Conservation (phyloP, 1,140 invertebrate species). For the Drosophila tristis region DNA sequence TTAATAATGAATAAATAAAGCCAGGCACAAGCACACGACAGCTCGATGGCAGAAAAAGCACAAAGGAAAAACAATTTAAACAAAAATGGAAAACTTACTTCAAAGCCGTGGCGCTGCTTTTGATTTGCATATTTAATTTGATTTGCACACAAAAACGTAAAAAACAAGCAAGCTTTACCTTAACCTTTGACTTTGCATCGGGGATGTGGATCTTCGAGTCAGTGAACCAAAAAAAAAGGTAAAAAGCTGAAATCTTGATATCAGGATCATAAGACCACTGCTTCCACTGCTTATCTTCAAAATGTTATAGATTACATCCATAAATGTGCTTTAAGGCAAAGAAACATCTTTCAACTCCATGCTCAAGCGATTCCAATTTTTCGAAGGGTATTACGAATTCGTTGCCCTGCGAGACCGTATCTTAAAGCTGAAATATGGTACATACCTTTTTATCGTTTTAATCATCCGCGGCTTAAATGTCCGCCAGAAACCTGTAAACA, state of each 20-base stretch:
- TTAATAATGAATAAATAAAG: conserved; percentile 48
- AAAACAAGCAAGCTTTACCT: not conserved
- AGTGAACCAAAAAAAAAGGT: too few relatives aligned
- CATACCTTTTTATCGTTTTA: conserved; percentile 74
- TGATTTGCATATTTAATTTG: conserved; percentile 74
- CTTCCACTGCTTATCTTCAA: too few relatives aligned
- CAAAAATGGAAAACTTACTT: conserved; percentile 66
- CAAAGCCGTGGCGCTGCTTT: conserved; percentile 47
- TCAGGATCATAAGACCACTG: too few relatives aligned
- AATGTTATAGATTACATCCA: too few relatives aligned
- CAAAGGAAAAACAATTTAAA: conserved; percentile 27
- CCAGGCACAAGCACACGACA: conserved; percentile 24
- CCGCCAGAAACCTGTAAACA: conserved; percentile 34
- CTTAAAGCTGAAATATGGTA: conserved; percentile 21
- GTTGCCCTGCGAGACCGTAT: not conserved
- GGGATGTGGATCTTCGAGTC: not conserved
- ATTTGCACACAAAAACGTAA: conserved; percentile 58
- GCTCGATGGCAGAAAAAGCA: conserved; percentile 26
- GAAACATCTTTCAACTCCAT: too few relatives aligned
- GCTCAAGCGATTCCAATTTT: too few relatives aligned
- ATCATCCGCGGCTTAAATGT: conserved; percentile 54
- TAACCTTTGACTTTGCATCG: not conserved
- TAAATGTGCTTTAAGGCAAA: too few relatives aligned
- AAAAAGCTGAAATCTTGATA: too few relatives aligned
- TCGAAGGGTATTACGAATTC: not conserved